phyloP scores from a whole-genome alignment of 2,888 invertebrate species.

The Meganola albula region DNA sequence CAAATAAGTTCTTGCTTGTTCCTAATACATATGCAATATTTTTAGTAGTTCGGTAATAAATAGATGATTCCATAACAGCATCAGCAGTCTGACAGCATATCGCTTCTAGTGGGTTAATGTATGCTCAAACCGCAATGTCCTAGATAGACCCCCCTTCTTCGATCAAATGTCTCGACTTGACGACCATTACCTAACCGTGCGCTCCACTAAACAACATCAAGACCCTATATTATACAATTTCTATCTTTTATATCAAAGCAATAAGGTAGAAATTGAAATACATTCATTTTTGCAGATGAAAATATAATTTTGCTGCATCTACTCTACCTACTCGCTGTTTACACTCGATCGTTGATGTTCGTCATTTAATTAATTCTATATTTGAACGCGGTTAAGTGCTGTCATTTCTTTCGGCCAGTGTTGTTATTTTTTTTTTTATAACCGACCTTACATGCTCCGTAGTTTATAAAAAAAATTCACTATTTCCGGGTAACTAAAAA shows the following conservation, averaged over 20 bases:
- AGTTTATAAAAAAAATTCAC: neutral
- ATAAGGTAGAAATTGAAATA: constrained; percentile 43
- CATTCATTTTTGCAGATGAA: constrained; percentile 24
- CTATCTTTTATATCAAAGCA: constrained; percentile 29
- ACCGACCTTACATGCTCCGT: neutral
- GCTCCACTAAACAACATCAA: constrained; percentile 55
- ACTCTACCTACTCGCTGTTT: constrained; percentile 56
- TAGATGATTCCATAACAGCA: too few relatives aligned
- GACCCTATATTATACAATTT: constrained; percentile 25
- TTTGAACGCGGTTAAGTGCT: constrained; percentile 58
- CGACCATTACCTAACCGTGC: constrained; percentile 68
- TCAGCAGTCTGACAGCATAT: constrained; percentile 33
- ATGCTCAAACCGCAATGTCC: constrained; percentile 45
- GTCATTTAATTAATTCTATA: constrained; percentile 70
- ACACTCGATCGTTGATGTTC: constrained; percentile 58
- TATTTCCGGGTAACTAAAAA: neutral
- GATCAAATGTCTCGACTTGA: constrained; percentile 62
- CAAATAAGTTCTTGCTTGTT: too few relatives aligned
- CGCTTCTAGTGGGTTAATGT: constrained; percentile 48
- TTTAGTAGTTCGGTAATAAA: too few relatives aligned
- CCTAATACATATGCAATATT: too few relatives aligned
- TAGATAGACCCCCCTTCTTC: constrained; percentile 72
- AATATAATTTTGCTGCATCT: constrained; percentile 48
- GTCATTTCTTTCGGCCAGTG: constrained; percentile 41
- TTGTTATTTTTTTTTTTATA: constrained; percentile 19